Evolutionary conservation across 2,888 invertebrate species (phyloP), one percentile per base, ranked within the genome.

Genomic region (Cyclophora punctaria): DNA sequence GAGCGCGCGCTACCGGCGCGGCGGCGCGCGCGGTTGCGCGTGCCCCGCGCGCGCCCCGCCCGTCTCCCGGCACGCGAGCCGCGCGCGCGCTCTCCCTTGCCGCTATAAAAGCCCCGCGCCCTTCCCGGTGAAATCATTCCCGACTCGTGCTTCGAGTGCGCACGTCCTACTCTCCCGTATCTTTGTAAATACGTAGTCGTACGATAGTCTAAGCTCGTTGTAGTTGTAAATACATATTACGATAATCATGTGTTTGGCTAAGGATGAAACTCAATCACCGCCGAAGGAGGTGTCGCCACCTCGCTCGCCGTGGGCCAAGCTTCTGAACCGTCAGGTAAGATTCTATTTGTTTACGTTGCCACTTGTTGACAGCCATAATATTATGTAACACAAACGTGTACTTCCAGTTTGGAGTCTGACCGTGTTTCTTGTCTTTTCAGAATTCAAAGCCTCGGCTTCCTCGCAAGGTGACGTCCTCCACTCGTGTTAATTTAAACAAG

Each of bases 401-500:
- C 43, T 49, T 51, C 48, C 47, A 55, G 7, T 55, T 53, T 69
- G 56, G 57, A 48, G 40, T 43, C 46, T 56, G 7, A 53, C 6
- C 49, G 44, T 44, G 52, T 62, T 62, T 68, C 71, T 62, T 63
- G 77, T 72, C 56, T 78, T 90, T 71, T 57, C 86, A 92, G 91
- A 84, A 83, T 68, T 76, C 85, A 55, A 91, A 90, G 64, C 90
- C 90, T 43, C 85, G 86, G 66, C 83, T 92, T 53, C 89, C 91
- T 7, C 81, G 91, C 56, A 89, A 87, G 64, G 84, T 92, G 68
- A 81, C 90, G 46, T 78, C 81, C 61, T 89, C 90, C 40, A 86
- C 91, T 64, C 89, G 90, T 61, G 89, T 92, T 71, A 92, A 92
- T 73, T 83, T 92, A 58, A 92, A 92, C 78, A 87, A 89, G 74